phyloP scores from a whole-genome alignment of 2,888 invertebrate genomes.

The Cheilosia grossa region DNA sequence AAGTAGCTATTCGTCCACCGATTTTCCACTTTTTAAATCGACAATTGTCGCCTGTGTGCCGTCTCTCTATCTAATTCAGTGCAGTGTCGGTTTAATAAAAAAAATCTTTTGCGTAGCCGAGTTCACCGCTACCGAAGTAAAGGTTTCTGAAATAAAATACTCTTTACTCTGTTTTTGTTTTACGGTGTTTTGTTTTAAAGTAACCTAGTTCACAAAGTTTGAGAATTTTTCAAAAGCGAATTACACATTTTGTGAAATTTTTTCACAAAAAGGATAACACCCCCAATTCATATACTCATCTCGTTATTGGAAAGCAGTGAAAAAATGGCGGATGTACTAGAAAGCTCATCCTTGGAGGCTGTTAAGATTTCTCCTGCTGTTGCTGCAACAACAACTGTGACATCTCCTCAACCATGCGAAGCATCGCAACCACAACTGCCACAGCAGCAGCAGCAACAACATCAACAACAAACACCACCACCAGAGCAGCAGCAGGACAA shows the following conservation, averaged over 20 bases:
- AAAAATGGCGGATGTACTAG: conserved; percentile 72
- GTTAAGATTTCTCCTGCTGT: conserved; percentile 57
- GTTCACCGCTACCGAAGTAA: conserved; percentile 6
- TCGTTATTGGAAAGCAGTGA: conserved; percentile 53
- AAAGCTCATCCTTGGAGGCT: conserved; percentile 68
- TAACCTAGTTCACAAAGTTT: conserved; percentile 6
- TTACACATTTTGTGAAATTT: conserved; percentile 24
- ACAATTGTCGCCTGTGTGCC: conserved; percentile 25
- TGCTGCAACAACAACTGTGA: conserved; percentile 54
- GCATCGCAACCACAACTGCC: conserved; percentile 56
- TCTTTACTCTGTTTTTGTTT: neutral
- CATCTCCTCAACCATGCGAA: conserved; percentile 52
- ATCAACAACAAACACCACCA: conserved; percentile 23
- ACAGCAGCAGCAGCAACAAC: conserved; percentile 24
- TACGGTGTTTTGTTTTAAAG: neutral
- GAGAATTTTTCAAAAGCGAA: neutral
- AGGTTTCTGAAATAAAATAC: conserved; percentile 1
- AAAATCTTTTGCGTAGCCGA: neutral
- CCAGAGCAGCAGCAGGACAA: conserved; percentile 45
- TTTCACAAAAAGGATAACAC: conserved; percentile 29
- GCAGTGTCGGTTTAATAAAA: conserved; percentile 32
- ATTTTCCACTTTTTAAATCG: conserved; percentile 44
- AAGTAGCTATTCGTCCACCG: conserved; percentile 45
- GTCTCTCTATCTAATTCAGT: conserved; percentile 10
- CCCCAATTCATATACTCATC: conserved; percentile 7